Base-by-base conservation (phyloP, 92 coral and sea anemone genomes). In the Phenganax subtilis region DNA sequence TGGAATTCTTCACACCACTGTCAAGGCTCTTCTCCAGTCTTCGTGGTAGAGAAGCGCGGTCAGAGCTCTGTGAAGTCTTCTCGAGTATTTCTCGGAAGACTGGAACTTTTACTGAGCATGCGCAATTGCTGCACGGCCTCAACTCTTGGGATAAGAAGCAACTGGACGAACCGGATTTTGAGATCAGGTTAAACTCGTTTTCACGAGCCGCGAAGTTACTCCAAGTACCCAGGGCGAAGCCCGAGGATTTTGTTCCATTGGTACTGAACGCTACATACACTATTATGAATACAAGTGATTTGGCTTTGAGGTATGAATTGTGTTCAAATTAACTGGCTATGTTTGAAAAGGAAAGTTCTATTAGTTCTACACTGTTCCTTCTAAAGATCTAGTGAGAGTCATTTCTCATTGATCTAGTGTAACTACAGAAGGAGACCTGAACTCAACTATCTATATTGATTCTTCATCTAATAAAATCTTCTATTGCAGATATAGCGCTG, bases 151-250 rank as follows among this genome's bases (percentile, higher is more conserved):
- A 87, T 63, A 60, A 75, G 17, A 92, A 90, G 77, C 93, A 88
- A 31, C 73, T 96, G 9, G 99, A 96, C 20, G 99, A 96, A 51
- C 99, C 99, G 10, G 84, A 96, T 81, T 96, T 89, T 65, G 91
- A 78, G 66, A 64, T 61, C 51, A 85, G 99, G 15, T 44, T 68
- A 68, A 73, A 79, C 27, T 67, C 83, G 61, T 79, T 63, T 57
- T 47, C 83, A 15, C 47, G 37, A 12, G 72, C 74, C 37, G 72
- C 73, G 10, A 79, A 79, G 37, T 51, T 79, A 51, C 10, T 79
- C 6, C 73, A 79, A 54, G 74, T 3, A 1, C 58, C 25, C 9
- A 25, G 31, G n/a, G n/a, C 69, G 11, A 16, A 64, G 8, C 16
- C 74, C 47, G 83, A 79, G 9, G 9, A 63, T 28, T 74, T 85